phyloP scores from a whole-genome alignment of 2,113 vertebrate genomes.

The Oncorhynchus gorbuscha region DNA sequence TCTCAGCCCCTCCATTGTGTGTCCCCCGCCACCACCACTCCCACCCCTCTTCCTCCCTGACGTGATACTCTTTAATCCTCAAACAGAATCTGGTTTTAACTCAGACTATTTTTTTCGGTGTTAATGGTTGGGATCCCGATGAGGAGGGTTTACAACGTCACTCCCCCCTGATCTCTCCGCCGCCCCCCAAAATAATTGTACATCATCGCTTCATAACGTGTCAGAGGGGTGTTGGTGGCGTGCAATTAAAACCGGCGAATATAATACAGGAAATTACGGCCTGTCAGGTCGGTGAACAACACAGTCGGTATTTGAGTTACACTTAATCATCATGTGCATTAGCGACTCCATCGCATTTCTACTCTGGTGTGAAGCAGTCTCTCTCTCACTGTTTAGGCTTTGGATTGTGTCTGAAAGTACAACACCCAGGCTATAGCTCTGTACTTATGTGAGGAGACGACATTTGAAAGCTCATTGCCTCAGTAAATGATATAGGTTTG shows the following conservation, averaged over 20 bases:
- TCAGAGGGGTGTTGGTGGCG: conserved; percentile 94
- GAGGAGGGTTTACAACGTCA: conserved; percentile 99
- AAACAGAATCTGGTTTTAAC: conserved; percentile 85
- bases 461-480: conserved; percentile 33
- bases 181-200: conserved; percentile 99
- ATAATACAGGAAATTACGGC: conserved; percentile 99
- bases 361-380: conserved; percentile 86
- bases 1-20: conserved; percentile 67
- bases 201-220: conserved; percentile 99
- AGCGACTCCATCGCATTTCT: conserved; percentile 94
- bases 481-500: not conserved
- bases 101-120: conserved; percentile 81
- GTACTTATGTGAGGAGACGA: conserved; percentile 35
- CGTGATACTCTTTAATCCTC: conserved; percentile 76
- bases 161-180: conserved; percentile 90
- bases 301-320: conserved; percentile 99
- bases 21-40: conserved; percentile 40
- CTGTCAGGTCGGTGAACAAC: conserved; percentile 98
- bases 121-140: conserved; percentile 96
- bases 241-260: conserved; percentile 98
- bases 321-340: conserved; percentile 99
- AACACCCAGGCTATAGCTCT: not conserved
- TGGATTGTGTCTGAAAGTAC: conserved; percentile 33
- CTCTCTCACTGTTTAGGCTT: conserved; percentile 79
- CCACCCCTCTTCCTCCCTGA: conserved; percentile 66